Evolutionary conservation across 2,113 vertebrate species (phyloP).

Genomic region (Platysteira castanea): DNA sequence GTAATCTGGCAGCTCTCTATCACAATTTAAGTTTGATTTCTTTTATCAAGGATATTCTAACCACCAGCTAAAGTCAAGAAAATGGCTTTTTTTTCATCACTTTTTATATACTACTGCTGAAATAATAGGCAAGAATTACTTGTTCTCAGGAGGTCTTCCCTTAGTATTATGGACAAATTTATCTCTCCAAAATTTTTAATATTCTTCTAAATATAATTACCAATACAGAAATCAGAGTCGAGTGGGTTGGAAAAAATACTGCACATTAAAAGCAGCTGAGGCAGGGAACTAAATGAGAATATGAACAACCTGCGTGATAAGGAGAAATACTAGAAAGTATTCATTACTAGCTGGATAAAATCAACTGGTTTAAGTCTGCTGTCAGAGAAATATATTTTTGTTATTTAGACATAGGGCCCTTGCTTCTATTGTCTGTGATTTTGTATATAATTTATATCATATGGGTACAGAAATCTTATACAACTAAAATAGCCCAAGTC

Average conservation of each 20-base stretch:
- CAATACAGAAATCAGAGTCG: not conserved
- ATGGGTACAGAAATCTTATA: not conserved
- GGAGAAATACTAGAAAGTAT: not conserved
- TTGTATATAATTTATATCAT: not conserved
- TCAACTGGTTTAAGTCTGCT: not conserved
- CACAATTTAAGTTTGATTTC: not conserved
- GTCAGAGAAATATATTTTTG: not conserved
- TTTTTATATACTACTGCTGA: not conserved
- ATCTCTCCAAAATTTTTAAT: not conserved
- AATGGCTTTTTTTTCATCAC: rapidly evolving
- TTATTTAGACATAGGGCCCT: not conserved
- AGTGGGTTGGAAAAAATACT: not conserved
- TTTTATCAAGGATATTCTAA: not conserved
- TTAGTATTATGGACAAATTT: not conserved
- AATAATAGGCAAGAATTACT: not conserved
- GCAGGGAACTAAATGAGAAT: not conserved
- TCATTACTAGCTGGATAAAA: not conserved
- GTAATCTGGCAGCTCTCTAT: not conserved
- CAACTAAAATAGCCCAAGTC: not conserved
- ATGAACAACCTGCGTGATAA: not conserved
- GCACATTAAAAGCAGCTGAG: not conserved
- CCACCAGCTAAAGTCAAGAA: not conserved
- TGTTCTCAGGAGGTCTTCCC: not conserved
- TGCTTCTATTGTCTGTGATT: not conserved
- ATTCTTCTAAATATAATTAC: not conserved